phyloP scores from a whole-genome alignment of 2,888 invertebrate genomes.

The Bembecia ichneumoniformis region DNA sequence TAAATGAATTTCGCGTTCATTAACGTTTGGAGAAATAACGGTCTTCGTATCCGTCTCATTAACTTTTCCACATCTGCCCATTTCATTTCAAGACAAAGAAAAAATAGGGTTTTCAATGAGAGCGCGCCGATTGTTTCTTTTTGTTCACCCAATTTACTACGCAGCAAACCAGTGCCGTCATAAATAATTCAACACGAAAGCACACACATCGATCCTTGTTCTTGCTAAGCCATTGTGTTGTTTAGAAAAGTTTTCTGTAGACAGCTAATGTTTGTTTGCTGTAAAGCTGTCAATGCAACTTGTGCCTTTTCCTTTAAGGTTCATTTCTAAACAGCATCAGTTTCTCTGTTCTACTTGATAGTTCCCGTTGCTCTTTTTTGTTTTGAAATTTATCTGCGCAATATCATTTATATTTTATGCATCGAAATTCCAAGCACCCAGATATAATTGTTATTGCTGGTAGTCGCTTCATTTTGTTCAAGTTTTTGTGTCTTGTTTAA shows the following conservation, averaged over 20 bases:
- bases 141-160: conserved; percentile 56
- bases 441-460: background rate
- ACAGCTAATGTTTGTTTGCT: conserved; percentile 4
- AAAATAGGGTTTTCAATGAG: conserved; percentile 41
- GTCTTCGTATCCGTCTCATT: conserved; percentile 22
- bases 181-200: conserved; percentile 60
- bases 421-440: background rate
- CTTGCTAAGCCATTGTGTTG: conserved; percentile 47
- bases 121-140: conserved; percentile 32
- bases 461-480: background rate
- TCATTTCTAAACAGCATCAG: too few species aligned
- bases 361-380: conserved; percentile 12
- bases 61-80: conserved; percentile 20
- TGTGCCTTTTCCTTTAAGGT: too few species aligned
- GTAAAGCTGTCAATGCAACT: too few species aligned
- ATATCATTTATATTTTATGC: conserved; percentile 1
- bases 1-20: conserved; percentile 24
- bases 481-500: background rate
- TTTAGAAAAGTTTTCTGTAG: conserved; percentile 27
- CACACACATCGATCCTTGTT: conserved; percentile 42
- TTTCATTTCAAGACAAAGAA: conserved; percentile 35
- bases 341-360: conserved; percentile 8
- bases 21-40: conserved; percentile 26
- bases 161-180: conserved; percentile 47
- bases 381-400: conserved; percentile 4